Evolutionary conservation across 2,113 vertebrate genomes (phyloP), one percentile per base, ranked within the genome.

Genomic region (Megatriorchis doriae): DNA sequence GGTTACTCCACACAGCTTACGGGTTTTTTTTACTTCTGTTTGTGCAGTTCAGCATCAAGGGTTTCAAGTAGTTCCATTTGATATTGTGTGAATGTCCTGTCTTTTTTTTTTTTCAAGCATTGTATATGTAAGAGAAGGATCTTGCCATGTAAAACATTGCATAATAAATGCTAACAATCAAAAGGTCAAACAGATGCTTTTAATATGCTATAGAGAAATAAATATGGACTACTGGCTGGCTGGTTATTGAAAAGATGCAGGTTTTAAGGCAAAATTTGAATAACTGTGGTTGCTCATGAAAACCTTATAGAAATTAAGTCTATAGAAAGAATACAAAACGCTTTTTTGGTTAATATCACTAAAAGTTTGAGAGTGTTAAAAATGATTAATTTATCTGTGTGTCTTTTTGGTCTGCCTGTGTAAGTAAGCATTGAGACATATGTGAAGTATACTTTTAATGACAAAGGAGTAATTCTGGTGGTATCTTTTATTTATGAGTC

Each of bases 11-110:
- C 23, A 19, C 7, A 15, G 13, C 9, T 43, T 29, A 29, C 2
- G 0, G 38, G 38, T 19, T 29, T n/a, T 32, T 72, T 65, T 62
- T 15, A 29, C 36, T 7, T 8, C 14, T 34, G 0, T 36, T 47
- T 36, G 5, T 45, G 31, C 9, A 23, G 16, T 38, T 77, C 40
- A 62, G 45, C 14, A 20, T 52, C 17, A 66, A 40, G 16, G 25
- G 1, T 31, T 61, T 48, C 12, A 23, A 9, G 17, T 74, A 19
- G 10, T 18, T 47, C 38, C 13, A 11, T 42, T 23, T 29, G 34
- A 17, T 42, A 9, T 3, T 22, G 10, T 48, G 48, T 61, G 8
- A 26, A 3, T 0, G 4, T 29, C 23, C 29, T 45, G 50, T 13
- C 5, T 3, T 53, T 48, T 40, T 40, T 40, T 40, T 56, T 36